A percentile compares a stretch with the other conserved stretches of the same genome.
phyloP scores from a whole-genome alignment of 2,888 invertebrate genomes.

The Axea sp. region DNA sequence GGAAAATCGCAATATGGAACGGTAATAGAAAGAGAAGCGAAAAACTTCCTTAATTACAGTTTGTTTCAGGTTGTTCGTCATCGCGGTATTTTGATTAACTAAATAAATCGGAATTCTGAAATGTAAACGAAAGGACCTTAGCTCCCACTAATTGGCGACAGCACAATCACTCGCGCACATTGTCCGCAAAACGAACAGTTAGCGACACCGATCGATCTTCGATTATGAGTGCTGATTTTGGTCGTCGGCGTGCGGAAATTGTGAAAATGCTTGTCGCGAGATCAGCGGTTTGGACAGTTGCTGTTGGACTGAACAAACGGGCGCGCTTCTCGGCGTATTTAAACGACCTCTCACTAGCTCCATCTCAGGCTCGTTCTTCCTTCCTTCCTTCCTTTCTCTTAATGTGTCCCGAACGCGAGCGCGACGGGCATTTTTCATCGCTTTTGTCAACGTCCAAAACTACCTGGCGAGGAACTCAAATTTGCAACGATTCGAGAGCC shows the following conservation, averaged over 20 bases:
- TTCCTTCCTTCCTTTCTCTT: slow-evolving; percentile 48
- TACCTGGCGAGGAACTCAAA: no score
- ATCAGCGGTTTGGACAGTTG: slow-evolving; percentile 74
- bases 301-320: slow-evolving; percentile 78
- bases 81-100: slow-evolving; percentile 66
- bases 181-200: slow-evolving; percentile 16
- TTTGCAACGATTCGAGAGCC: no score
- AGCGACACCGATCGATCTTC: slow-evolving; percentile 19
- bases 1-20: no score
- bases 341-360: slow-evolving; percentile 76
- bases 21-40: no score
- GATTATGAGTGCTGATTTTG: slow-evolving; percentile 1
- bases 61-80: slow-evolving; percentile 81
- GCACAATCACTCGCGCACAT: slow-evolving; percentile 60
- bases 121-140: neutral
- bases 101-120: neutral
- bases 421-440: slow-evolving; percentile 1
- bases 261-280: slow-evolving; percentile 28
- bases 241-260: slow-evolving; percentile 14
- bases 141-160: slow-evolving; percentile 43
- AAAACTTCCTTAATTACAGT: slow-evolving; percentile 81
- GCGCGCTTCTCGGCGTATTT: slow-evolving; percentile 77
- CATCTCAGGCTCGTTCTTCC: slow-evolving; percentile 58
- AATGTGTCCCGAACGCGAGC: neutral
- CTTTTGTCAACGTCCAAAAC: no score